Evolutionary conservation across 2,113 vertebrate genomes (phyloP).

Genomic region (Dipodomys ordii): DNA sequence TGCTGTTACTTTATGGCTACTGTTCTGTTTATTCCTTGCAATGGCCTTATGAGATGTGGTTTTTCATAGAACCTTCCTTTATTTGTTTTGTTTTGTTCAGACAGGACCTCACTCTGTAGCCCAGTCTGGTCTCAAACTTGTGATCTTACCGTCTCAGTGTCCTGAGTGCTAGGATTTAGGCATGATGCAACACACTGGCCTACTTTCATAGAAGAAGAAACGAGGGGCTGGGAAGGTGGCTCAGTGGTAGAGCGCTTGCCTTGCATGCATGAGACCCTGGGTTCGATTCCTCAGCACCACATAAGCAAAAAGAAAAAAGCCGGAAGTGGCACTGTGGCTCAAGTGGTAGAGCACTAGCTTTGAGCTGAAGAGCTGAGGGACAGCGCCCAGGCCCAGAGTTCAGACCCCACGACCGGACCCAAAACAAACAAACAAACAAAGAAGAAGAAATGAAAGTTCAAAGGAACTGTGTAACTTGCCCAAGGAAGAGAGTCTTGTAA

Average conservation of each 20-base stretch:
- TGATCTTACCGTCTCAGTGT: background rate
- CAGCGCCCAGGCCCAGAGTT: too few relatives aligned
- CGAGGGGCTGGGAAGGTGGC: too few relatives aligned
- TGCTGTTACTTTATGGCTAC: background rate
- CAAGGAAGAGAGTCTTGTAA: background rate
- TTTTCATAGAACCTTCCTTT: background rate
- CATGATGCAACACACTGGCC: background rate
- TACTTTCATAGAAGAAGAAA: background rate
- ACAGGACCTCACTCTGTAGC: background rate
- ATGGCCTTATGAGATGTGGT: background rate
- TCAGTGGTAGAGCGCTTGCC: too few relatives aligned
- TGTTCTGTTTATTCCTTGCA: constrained; percentile 34
- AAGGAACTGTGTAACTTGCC: background rate
- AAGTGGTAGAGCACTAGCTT: too few relatives aligned
- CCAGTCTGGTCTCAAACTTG: background rate
- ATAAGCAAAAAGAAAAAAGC: too few relatives aligned
- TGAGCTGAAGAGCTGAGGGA: too few relatives aligned
- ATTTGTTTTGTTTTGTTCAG: background rate
- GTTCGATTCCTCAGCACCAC: too few relatives aligned
- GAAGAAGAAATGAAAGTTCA: constrained; percentile 4
- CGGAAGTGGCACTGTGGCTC: too few relatives aligned
- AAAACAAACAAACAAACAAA: too few relatives aligned
- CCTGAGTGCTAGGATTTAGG: background rate
- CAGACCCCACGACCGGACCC: too few relatives aligned
- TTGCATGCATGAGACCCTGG: too few relatives aligned